These are phyloP conservation scores for Epizoanthus rinbou DNA, from an alignment of 92 coral and sea anemone genomes.

Conservation along the genomic window DNA sequence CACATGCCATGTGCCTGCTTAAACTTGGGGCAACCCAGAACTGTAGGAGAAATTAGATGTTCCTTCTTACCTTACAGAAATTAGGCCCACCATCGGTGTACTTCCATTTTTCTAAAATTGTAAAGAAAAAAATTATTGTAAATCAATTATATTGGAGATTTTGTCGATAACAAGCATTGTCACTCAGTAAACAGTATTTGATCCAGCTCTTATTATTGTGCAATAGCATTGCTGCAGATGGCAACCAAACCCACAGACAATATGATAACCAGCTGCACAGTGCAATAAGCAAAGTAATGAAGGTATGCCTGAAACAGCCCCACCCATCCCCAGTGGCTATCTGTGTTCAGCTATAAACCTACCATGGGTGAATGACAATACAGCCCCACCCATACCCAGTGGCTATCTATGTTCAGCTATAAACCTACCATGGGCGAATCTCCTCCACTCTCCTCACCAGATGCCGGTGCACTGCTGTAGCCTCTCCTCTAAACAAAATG, in stretches of 20 bases:
- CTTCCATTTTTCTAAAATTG: conserved; percentile 77
- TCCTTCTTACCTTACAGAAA: conserved; percentile 69
- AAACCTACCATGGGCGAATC: conserved; percentile 23
- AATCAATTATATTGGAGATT: background rate
- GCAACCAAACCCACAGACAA: background rate
- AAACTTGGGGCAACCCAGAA: too few relatives aligned
- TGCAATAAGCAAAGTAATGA: too few relatives aligned
- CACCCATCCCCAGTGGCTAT: too few relatives aligned
- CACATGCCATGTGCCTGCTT: too few relatives aligned
- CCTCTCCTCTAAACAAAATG: conserved; percentile 22
- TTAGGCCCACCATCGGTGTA: conserved; percentile 73
- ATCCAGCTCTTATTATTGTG: too few relatives aligned
- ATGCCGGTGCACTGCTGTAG: conserved; percentile 11
- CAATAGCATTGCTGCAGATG: too few relatives aligned
- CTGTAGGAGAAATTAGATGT: background rate
- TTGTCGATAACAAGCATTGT: too few relatives aligned
- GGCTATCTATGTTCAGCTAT: too few relatives aligned
- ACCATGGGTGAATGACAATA: conserved; percentile 23
- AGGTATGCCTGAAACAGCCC: too few relatives aligned
- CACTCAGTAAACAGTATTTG: too few relatives aligned
- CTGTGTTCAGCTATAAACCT: background rate
- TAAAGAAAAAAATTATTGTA: background rate
- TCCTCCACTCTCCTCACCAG: conserved; percentile 35
- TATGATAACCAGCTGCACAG: too few relatives aligned
- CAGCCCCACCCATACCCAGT: too few relatives aligned